A percentile compares a stretch with the other conserved stretches of the same genome.
These are phyloP conservation scores for Dallia pectoralis DNA, from an alignment of 2,797 vertebrate genomes.

Conservation along the genomic window DNA sequence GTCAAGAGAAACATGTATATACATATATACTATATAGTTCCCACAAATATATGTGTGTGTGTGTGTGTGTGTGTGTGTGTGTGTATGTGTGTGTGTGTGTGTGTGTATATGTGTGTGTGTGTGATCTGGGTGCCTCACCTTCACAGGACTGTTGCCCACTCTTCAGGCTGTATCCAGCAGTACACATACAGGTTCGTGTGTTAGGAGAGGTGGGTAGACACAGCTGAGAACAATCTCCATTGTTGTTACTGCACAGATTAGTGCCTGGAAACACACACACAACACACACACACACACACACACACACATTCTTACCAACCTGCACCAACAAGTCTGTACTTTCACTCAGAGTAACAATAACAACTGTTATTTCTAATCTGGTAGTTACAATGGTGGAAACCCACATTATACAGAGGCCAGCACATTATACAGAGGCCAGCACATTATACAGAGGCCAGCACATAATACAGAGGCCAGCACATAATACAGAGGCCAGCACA, in stretches of 20 bases:
- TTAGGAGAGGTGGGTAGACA: constrained; percentile 89
- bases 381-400: not conserved
- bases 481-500: not conserved
- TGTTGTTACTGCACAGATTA: constrained; percentile 91
- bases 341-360: constrained; percentile 42
- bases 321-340: constrained; percentile 2
- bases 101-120: not conserved
- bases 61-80: not conserved
- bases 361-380: not conserved
- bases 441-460: not conserved
- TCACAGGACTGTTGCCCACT: constrained; percentile 92
- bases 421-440: not conserved
- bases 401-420: not conserved
- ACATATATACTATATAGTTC: not conserved
- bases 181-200: constrained; percentile 93
- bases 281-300: not conserved
- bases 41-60: not conserved
- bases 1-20: constrained; percentile 20
- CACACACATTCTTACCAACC: not conserved
- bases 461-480: too few species aligned
- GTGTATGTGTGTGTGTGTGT: constrained; percentile 2
- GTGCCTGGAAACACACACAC: constrained; percentile 60
- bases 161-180: constrained; percentile 92
- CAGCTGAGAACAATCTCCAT: constrained; percentile 95
- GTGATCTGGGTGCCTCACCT: constrained; percentile 64